Evolutionary conservation across 2,797 vertebrate species (phyloP).

Genomic region (Hoplostethus atlanticus): DNA sequence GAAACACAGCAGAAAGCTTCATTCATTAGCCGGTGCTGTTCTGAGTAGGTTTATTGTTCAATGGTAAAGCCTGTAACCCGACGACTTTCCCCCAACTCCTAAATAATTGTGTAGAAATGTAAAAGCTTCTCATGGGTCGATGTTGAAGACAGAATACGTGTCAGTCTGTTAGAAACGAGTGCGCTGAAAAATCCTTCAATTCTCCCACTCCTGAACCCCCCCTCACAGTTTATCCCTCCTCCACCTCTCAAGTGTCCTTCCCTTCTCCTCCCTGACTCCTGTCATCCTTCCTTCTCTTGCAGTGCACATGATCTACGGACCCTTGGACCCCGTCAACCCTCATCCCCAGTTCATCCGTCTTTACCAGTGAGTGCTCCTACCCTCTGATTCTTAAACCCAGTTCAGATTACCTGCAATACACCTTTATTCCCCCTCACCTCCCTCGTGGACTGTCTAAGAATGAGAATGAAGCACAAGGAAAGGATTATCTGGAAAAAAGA

Average conservation of each 20-base stretch:
- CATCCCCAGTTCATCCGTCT: conserved; percentile 93
- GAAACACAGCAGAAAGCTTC: neutral
- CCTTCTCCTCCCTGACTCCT: neutral
- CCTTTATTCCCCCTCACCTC: neutral
- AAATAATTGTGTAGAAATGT: no score
- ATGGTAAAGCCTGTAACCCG: no score
- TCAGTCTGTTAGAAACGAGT: neutral
- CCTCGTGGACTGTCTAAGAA: no score
- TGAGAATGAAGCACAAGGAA: no score
- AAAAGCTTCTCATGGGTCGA: no score
- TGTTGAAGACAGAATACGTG: no score
- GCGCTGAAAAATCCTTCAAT: no score
- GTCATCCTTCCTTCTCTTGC: conserved; percentile 53
- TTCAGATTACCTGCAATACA: conserved; percentile 4
- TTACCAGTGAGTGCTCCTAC: conserved; percentile 89
- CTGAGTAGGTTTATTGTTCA: no score
- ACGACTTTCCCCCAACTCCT: no score
- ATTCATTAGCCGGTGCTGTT: neutral
- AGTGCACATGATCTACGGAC: conserved; percentile 98
- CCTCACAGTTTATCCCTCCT: neutral
- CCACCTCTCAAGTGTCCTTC: neutral
- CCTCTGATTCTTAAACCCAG: neutral
- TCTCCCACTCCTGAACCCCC: neutral
- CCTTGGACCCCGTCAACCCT: conserved; percentile 95
- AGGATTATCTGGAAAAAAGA: no score